Evolutionary conservation across 2,797 vertebrate species (phyloP), one percentile per base, ranked within the genome.

Genomic region (Hemitrygon akajei): DNA sequence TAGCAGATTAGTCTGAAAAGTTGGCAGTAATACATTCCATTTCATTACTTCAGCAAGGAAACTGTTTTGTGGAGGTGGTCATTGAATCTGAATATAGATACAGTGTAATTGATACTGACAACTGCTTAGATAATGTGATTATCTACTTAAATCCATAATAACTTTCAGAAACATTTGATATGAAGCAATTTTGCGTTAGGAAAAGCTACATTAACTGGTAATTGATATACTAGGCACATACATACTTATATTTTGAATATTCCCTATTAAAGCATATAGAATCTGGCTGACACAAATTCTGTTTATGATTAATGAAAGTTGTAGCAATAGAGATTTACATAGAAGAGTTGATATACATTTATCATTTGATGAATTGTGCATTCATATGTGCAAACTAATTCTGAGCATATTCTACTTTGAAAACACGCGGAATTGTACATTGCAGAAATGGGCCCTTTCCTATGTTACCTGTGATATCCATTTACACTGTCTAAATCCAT

Each of bases 131-230:
- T 93, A 76, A 91, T 93, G 22, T 27, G 47, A 75, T 93, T 76
- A 22, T 76, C 37, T 75, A 37, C 93, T 93, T 76, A 56, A n/a
- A 93, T 93, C 69, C 47, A 56, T 76, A 75, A 93, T 93, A 75
- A 93, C 71, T 93, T 93, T 93, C 69, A 18, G 37, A 93, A 93
- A 93, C 91, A 92, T 93, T 93, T 73, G 27, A 93, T 25, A 27
- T 56, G 56, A 56, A 47, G 30, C 40, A 12, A 75, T 93, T 73
- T 47, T 73, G 71, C 27, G 0, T 47, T 56, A n/a, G 47, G 76
- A 56, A 40, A 73, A 75, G 56, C 40, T 76, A 71, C 37, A 47
- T 47, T 18, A 93, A 75, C 10, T 30, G 14, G 40, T 30, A 30
- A 76, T 93, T 75, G 40, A 93, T 56, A 93, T 76, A 20, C 91